Evolutionary conservation across 2,888 invertebrate genomes (phyloP), one percentile per base, ranked within the genome.

Genomic region (Cataglyphis livida): DNA sequence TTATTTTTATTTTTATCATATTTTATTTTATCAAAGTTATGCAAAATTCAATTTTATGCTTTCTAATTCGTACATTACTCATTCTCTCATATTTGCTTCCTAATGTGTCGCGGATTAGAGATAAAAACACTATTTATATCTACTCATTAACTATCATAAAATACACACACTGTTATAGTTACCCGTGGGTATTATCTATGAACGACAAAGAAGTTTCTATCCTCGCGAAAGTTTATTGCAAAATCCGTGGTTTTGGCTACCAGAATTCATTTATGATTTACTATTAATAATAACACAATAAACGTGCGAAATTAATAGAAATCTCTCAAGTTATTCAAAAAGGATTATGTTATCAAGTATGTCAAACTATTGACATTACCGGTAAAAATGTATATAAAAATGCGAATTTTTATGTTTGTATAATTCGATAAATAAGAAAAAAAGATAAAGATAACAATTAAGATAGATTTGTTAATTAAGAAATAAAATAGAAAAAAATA

Each of bases 51-150:
- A 68, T 51, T 70, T 51, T 70, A 70, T 12, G 18, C 18, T 66
- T 15, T 28, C 25, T 25, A 44, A 48, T n/a, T 15, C 32, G 0
- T n/a, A 21, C n/a, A 6, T 25, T 28, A 28, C 28, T 28, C 1
- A 28, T 28, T 28, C 28, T 28, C 28, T 28, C 25, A 25, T 25
- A 28, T 28, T 28, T 28, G 28, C 28, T 28, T 28, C 28, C 48
- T 25, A 38, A 75, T 61, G 65, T 65, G 7, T 51, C n/a, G 35
- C 12, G 15, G 12, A 75, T 57, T 28, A 28, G 2, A 2, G 28
- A 10, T 75, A 65, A 75, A 48, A 65, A 75, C 21, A 54, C 25
- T 41, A 41, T n/a, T 75, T 75, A 75, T 75, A 28, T 28, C 51
- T 38, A 65, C 25, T 15, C 25, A 41, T 3, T 12, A 41, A 18